phyloP scores from a whole-genome alignment of 2,113 vertebrate species.

The Jacana jacana region DNA sequence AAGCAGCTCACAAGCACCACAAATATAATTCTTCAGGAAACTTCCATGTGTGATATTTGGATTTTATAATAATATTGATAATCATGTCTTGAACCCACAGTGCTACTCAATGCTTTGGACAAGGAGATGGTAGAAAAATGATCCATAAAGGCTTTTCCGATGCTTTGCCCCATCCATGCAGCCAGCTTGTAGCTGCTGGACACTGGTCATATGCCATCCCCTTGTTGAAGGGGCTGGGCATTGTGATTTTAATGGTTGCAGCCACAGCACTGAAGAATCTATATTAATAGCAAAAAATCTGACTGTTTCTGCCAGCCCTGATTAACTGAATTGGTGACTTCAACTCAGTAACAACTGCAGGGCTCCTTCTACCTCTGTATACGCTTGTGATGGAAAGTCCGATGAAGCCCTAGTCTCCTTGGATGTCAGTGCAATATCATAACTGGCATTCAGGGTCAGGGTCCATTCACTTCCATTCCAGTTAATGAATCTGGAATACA shows the following conservation, averaged over 20 bases:
- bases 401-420: background rate
- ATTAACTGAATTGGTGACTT: background rate
- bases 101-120: background rate
- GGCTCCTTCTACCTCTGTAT: background rate
- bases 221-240: background rate
- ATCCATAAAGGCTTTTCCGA: background rate
- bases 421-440: background rate
- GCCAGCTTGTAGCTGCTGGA: background rate
- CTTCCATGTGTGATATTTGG: background rate
- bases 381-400: too few species aligned
- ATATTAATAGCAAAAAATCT: background rate
- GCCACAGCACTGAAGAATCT: background rate
- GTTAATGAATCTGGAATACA: background rate
- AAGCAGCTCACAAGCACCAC: background rate
- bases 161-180: background rate
- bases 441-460: background rate
- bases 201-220: background rate
- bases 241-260: background rate
- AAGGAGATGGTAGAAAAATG: background rate
- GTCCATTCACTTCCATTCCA: background rate
- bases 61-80: background rate
- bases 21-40: background rate
- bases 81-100: background rate
- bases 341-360: background rate
- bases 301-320: background rate